Evolutionary conservation across 1,140 invertebrate species (phyloP).

Genomic region (Euwallacea similis): DNA sequence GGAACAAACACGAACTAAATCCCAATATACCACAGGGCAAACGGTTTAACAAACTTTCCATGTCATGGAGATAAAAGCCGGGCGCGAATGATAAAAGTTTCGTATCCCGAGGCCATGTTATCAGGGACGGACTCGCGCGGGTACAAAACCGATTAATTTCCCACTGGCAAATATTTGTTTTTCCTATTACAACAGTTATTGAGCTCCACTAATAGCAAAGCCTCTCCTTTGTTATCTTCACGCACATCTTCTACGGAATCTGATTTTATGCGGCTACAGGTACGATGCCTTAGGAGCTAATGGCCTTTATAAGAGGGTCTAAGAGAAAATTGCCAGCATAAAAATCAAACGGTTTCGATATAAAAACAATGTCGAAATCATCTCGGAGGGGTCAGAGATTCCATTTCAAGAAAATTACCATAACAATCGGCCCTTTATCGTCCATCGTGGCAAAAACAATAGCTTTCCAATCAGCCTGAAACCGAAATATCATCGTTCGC

Average conservation of each 20-base stretch:
- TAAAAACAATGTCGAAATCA: too few species aligned
- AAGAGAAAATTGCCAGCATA: too few species aligned
- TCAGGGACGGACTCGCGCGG: constrained; percentile 10
- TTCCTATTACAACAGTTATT: neutral
- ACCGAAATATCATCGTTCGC: constrained; percentile 1
- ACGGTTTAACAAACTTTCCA: constrained; percentile 23
- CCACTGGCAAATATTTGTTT: constrained; percentile 9
- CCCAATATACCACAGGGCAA: constrained; percentile 3
- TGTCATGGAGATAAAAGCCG: constrained; percentile 26
- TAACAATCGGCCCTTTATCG: constrained; percentile 5
- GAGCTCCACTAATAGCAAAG: neutral
- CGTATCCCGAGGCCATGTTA: constrained; percentile 9
- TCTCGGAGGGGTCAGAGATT: too few species aligned
- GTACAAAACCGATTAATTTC: constrained; percentile 9
- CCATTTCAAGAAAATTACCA: constrained; percentile 8
- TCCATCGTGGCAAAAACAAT: constrained; percentile 8
- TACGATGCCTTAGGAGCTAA: too few species aligned
- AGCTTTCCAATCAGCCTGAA: neutral
- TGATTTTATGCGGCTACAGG: too few species aligned
- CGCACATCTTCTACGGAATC: too few species aligned
- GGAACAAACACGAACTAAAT: constrained; percentile 18
- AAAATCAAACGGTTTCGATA: too few species aligned
- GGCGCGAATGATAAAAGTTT: constrained; percentile 26
- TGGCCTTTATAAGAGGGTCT: too few species aligned
- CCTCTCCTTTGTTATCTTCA: too few species aligned